These are phyloP conservation scores for Lasius fuliginosus DNA, from an alignment of 2,888 invertebrate genomes.

Conservation along the genomic window DNA sequence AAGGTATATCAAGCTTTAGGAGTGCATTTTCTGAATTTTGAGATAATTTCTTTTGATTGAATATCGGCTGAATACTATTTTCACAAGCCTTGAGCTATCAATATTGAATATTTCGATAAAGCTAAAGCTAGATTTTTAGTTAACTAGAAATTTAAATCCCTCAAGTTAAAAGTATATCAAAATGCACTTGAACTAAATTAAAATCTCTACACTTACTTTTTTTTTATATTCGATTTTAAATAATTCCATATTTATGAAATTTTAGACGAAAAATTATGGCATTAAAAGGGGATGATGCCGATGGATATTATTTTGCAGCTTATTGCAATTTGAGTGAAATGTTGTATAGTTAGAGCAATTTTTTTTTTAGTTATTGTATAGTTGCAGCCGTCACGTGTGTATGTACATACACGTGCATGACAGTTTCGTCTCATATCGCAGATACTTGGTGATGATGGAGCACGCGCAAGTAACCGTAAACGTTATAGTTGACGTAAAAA, in stretches of 20 bases:
- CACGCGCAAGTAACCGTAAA: slow-evolving; percentile 65
- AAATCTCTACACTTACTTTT: not conserved
- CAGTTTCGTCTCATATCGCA: slow-evolving; percentile 29
- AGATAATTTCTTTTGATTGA: not conserved
- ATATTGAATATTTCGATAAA: not conserved
- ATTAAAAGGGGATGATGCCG: not conserved
- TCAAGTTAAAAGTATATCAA: not conserved
- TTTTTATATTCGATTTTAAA: not conserved
- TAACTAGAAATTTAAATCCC: not conserved
- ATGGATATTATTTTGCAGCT: not conserved
- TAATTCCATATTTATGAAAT: slow-evolving; percentile 23
- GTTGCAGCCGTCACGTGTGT: not conserved
- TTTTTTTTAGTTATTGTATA: not conserved
- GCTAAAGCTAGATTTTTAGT: not conserved
- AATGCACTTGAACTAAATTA: not conserved
- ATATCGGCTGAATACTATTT: not conserved
- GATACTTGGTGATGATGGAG: slow-evolving; percentile 13
- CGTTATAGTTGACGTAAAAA: slow-evolving; percentile 67
- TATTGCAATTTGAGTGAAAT: not conserved
- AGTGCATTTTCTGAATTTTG: not conserved
- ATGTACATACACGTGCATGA: not conserved
- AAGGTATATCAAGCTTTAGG: not conserved
- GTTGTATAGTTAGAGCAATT: not conserved
- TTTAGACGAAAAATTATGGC: not conserved
- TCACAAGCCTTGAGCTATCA: not conserved